Percentiles rank a stretch among this genome's conserved stretches.
These are phyloP conservation scores for Rattus norvegicus DNA, from an alignment of 2,113 vertebrate genomes.

Conservation along the genomic window GRCr8 NC_086022.1:173878501-173879000, in stretches of 20 bases:
- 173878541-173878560: rapidly evolving
- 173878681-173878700: neutral
- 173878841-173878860: neutral
- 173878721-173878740: neutral
- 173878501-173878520: neutral
- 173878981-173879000: neutral
- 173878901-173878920: neutral
- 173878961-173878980: neutral
- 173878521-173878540: neutral
- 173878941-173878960: too few relatives aligned
- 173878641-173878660: rapidly evolving
- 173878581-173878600: neutral
- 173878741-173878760: neutral
- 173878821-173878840: neutral
- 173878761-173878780: neutral
- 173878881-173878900: neutral
- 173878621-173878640: neutral
- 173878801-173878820: neutral
- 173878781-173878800: neutral
- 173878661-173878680: neutral
- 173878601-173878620: neutral
- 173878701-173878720: neutral
- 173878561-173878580: neutral
- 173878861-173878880: rapidly evolving
- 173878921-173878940: rapidly evolving